A percentile compares a stretch with the other conserved stretches of the same genome.
These are phyloP conservation scores for Trachelus troglodyta DNA, from an alignment of 2,888 invertebrate species.

Conservation along the genomic window DNA sequence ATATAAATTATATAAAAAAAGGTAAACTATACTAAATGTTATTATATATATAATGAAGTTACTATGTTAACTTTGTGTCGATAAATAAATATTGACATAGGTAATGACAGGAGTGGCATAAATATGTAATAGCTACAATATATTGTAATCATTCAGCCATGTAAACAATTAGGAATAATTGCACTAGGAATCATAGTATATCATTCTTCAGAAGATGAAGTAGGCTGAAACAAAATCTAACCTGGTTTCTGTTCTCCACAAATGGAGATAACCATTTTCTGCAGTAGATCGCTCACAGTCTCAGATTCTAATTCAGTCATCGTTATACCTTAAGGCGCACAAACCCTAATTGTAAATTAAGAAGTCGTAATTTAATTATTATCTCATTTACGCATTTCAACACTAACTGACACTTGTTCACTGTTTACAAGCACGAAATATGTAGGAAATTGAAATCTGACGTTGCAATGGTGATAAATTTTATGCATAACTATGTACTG, in stretches of 20 bases:
- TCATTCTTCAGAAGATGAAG: neutral
- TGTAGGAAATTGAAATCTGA: neutral
- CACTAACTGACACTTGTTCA: neutral
- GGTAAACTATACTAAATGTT: neutral
- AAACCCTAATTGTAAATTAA: neutral
- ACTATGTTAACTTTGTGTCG: neutral
- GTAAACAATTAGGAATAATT: neutral
- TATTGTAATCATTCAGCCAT: neutral
- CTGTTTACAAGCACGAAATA: neutral
- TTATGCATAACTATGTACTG: too few relatives aligned
- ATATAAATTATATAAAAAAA: neutral
- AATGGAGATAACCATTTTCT: slow-evolving; percentile 58
- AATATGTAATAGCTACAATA: neutral
- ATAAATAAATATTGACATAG: neutral
- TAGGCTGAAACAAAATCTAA: slow-evolving; percentile 24
- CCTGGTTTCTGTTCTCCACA: slow-evolving; percentile 63
- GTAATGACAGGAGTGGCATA: neutral
- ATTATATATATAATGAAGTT: neutral
- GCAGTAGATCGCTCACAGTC: slow-evolving; percentile 57
- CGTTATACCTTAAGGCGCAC: slow-evolving; percentile 11
- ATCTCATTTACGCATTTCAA: neutral
- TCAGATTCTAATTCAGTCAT: slow-evolving; percentile 56
- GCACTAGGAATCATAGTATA: neutral
- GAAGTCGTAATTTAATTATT: neutral
- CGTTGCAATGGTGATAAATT: neutral